These are phyloP conservation scores for Deilephila elpenor DNA, from an alignment of 2,888 invertebrate species.

Conservation along the genomic window DNA sequence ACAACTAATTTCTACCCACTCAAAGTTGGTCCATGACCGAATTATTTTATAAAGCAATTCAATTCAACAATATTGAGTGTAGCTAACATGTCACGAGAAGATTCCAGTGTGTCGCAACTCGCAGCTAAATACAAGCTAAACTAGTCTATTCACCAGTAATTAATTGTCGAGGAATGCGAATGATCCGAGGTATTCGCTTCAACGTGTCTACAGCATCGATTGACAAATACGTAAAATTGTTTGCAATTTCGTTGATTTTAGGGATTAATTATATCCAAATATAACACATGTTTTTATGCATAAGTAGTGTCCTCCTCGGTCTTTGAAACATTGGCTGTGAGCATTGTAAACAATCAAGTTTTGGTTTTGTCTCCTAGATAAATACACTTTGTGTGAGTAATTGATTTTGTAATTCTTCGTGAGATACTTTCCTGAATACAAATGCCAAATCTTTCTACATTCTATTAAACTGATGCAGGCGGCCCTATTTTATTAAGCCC, in stretches of 20 bases:
- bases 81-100: not conserved
- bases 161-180: constrained; percentile 10
- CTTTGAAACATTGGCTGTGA: too few relatives aligned
- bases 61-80: not conserved
- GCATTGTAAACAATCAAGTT: too few relatives aligned
- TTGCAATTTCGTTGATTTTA: not conserved
- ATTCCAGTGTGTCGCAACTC: not conserved
- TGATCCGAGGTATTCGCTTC: constrained; percentile 1
- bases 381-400: too few relatives aligned
- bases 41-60: not conserved
- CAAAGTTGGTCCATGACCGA: too few relatives aligned
- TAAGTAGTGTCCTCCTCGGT: too few relatives aligned
- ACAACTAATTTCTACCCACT: too few relatives aligned
- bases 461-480: too few relatives aligned
- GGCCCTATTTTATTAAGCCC: too few relatives aligned
- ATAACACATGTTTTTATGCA: not conserved
- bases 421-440: too few relatives aligned
- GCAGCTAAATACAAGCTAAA: not conserved
- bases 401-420: too few relatives aligned
- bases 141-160: constrained; percentile 3
- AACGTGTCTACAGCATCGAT: not conserved
- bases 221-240: constrained; percentile 5
- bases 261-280: not conserved
- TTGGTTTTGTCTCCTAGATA: too few relatives aligned
- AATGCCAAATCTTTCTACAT: too few relatives aligned